Base-by-base conservation (phyloP, 2,888 invertebrate species). In the Euplexia lucipara region DNA sequence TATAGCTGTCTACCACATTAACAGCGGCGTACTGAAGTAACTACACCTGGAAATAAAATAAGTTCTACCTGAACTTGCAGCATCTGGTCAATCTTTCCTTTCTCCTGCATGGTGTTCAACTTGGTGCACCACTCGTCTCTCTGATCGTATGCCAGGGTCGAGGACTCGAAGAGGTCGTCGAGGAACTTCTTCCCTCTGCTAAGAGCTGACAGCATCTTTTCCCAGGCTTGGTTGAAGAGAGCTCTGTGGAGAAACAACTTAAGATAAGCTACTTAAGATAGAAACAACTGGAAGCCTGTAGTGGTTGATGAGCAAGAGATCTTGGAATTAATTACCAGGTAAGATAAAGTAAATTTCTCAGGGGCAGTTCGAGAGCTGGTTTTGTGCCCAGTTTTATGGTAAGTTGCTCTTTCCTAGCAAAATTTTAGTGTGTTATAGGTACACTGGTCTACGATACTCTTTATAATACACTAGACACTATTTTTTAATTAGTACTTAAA, bases 111-210 rank as follows among this genome's bases (percentile, higher is more conserved):
- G 0, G 97, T 96, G 48, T 96, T 93, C 71, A 98, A 95, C 89
- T 98, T 98, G 53, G 96, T 91, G 80, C 96, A 95, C 95, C 96
- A 97, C 81, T 97, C 96, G 83, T 97, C 98, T 64, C 98, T 91
- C 88, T 97, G 97, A 86, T 98, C 98, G 81, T 98, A 98, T 0
- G 98, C 97, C 53, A 97, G 93, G 12, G 97, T 97, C 0, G 98
- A 97, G 48, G 97, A 97, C 85, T 98, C 98, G 67, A 98, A 97
- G 22, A 98, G 93, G 81, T 98, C 97, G 20, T 96, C 96, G 82
- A 98, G 97, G 82, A 97, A 96, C 85, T 96, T 96, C 87, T 98
- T 97, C n/a, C 97, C 97, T 62, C 89, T 93, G 2, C 82, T 68
- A 0, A 95, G 79, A 0, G 87, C 90, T 16, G 73, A 64, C 16